Evolutionary conservation across 2,797 vertebrate species (phyloP).

Genomic region (Morelia viridis): DNA sequence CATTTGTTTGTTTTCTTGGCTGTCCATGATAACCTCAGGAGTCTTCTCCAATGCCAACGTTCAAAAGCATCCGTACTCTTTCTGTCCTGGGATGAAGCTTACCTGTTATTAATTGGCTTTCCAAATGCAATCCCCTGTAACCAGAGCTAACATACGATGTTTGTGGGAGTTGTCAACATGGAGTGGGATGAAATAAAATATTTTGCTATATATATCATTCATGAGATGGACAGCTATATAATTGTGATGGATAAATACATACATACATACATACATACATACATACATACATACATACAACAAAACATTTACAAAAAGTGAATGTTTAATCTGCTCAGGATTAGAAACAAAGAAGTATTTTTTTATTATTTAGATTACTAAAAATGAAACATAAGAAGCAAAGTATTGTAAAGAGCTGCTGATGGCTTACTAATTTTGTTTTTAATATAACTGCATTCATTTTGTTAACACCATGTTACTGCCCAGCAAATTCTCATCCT

Average conservation of each 20-base stretch:
- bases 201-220: conserved; percentile 57
- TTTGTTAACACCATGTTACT: neutral
- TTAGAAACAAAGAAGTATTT: conserved; percentile 51
- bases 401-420: conserved; percentile 46
- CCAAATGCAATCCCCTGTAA: conserved; percentile 64
- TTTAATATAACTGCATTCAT: conserved; percentile 13
- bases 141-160: conserved; percentile 54
- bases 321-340: conserved; percentile 51
- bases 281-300: neutral
- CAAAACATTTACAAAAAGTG: conserved; percentile 54
- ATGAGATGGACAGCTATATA: neutral
- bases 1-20: neutral
- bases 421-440: conserved; percentile 25
- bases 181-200: conserved; percentile 66
- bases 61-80: neutral
- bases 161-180: conserved; percentile 66
- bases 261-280: neutral
- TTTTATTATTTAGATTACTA: conserved; percentile 64
- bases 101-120: conserved; percentile 69
- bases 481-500: neutral
- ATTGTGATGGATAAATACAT: neutral
- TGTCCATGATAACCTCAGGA: neutral
- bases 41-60: neutral
- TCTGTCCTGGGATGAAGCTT: conserved; percentile 50
- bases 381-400: conserved; percentile 52